Percentiles rank a stretch among this genome's conserved stretches.
phyloP scores from a whole-genome alignment of 1,140 invertebrate species.

The Drosophila nebulosa region DNA sequence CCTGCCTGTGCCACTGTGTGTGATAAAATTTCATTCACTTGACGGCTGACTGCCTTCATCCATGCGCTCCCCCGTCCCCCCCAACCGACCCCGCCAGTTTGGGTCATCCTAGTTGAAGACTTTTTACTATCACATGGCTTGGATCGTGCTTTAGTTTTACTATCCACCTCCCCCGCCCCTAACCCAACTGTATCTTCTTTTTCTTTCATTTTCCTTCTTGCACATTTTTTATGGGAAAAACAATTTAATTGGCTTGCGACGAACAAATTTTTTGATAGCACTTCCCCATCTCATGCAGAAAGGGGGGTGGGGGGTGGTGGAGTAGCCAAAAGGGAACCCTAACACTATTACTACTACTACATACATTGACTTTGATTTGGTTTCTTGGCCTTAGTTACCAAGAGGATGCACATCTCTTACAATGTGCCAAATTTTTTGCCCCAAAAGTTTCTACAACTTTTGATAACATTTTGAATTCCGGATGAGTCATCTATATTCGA shows the following conservation, averaged over 20 bases:
- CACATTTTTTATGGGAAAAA: slow-evolving; percentile 75
- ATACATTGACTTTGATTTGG: slow-evolving; percentile 10
- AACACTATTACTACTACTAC: too few species aligned
- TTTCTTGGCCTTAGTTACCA: background rate
- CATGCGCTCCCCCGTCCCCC: background rate
- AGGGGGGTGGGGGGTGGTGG: background rate
- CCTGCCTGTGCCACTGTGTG: slow-evolving; percentile 29
- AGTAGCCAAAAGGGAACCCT: background rate
- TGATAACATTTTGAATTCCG: slow-evolving; percentile 53
- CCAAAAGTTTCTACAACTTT: slow-evolving; percentile 44
- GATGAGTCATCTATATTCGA: slow-evolving; percentile 45
- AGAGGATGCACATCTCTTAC: slow-evolving; percentile 19
- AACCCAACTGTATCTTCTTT: background rate
- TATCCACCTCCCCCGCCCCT: background rate
- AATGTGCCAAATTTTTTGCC: slow-evolving; percentile 41
- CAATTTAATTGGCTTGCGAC: slow-evolving; percentile 70
- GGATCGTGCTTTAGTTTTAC: slow-evolving; percentile 59
- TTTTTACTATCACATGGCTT: slow-evolving; percentile 55
- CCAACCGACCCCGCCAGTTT: background rate
- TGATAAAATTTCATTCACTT: slow-evolving; percentile 69
- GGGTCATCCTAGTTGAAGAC: slow-evolving; percentile 1
- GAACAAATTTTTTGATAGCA: slow-evolving; percentile 23
- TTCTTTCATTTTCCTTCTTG: too few species aligned
- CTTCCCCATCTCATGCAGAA: too few species aligned
- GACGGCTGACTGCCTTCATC: slow-evolving; percentile 17